A percentile compares a stretch with the other conserved stretches of the same genome.
Evolutionary conservation across 2,797 vertebrate species (phyloP).

Genomic region (Poeciliopsis infans): DNA sequence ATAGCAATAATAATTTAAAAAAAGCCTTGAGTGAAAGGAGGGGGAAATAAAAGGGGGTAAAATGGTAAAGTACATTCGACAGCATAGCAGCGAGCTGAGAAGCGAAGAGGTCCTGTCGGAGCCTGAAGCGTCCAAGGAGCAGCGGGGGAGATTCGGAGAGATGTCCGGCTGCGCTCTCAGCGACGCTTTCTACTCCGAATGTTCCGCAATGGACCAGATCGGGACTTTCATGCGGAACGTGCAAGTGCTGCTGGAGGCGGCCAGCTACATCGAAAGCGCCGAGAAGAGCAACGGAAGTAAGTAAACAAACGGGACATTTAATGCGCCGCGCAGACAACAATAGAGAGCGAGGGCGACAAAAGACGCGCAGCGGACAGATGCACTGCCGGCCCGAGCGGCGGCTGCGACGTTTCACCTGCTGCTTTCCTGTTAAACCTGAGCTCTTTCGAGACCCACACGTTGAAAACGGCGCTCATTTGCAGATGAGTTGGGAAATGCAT

Average conservation of each 20-base stretch:
- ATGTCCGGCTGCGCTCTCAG: constrained; percentile 86
- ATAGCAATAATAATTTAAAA: no score
- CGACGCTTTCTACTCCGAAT: constrained; percentile 86
- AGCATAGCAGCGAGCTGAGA: constrained; percentile 84
- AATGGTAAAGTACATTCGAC: constrained; percentile 88
- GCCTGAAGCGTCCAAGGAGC: constrained; percentile 75
- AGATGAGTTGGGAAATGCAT: background rate
- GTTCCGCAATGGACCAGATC: constrained; percentile 88
- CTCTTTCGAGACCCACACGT: background rate
- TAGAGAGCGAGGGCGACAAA: constrained; percentile 76
- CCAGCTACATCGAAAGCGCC: constrained; percentile 89
- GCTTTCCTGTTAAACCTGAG: constrained; percentile 5
- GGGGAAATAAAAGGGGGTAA: constrained; percentile 19
- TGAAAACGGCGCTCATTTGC: background rate
- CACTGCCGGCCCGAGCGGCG: constrained; percentile 44
- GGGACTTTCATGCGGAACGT: constrained; percentile 93
- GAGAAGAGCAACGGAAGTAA: constrained; percentile 95
- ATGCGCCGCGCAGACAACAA: constrained; percentile 79
- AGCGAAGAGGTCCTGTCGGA: constrained; percentile 78
- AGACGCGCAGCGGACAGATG: constrained; percentile 72
- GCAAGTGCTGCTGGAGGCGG: constrained; percentile 91
- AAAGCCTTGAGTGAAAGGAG: constrained; percentile 8
- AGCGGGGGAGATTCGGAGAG: constrained; percentile 78
- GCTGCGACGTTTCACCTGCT: constrained; percentile 49
- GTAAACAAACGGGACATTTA: constrained; percentile 72